A percentile compares a stretch with the other conserved stretches of the same genome.
These are phyloP conservation scores for Axea sp. DNA, from an alignment of 2,888 invertebrate genomes.

Conservation along the genomic window DNA sequence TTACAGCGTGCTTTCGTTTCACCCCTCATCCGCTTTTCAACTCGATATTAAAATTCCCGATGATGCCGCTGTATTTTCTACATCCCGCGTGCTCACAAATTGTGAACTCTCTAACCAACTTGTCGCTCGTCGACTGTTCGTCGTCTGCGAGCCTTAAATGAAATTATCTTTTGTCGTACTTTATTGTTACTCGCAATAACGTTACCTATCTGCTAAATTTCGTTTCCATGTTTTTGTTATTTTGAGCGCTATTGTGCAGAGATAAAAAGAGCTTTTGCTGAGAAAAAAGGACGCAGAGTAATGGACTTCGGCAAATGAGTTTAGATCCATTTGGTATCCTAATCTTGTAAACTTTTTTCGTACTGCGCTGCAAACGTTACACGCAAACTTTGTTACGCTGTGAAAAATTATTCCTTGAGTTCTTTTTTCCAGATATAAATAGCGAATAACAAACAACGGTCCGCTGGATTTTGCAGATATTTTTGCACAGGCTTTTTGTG, in stretches of 20 bases:
- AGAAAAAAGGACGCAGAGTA: constrained; percentile 47
- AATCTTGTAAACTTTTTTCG: constrained; percentile 55
- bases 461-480: too few relatives aligned
- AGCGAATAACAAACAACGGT: too few relatives aligned
- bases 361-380: constrained; percentile 13
- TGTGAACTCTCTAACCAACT: constrained; percentile 46
- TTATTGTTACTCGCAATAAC: constrained; percentile 53
- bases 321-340: constrained; percentile 54
- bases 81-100: constrained; percentile 47
- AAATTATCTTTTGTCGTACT: constrained; percentile 61
- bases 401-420: constrained; percentile 31
- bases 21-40: constrained; percentile 59
- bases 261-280: constrained; percentile 51
- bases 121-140: constrained; percentile 35
- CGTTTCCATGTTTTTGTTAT: constrained; percentile 43
- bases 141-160: constrained; percentile 57
- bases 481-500: too few relatives aligned
- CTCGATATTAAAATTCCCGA: constrained; percentile 63
- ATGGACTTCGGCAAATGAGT: constrained; percentile 55
- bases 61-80: constrained; percentile 45
- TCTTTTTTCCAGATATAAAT: constrained; percentile 7
- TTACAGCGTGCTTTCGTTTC: constrained; percentile 56
- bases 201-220: constrained; percentile 56
- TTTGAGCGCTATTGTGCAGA: constrained; percentile 30
- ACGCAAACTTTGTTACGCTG: constrained; percentile 24